These are phyloP conservation scores for Sebastes variabilis DNA, from an alignment of 2,797 vertebrate genomes.

Conservation along the genomic window DNA sequence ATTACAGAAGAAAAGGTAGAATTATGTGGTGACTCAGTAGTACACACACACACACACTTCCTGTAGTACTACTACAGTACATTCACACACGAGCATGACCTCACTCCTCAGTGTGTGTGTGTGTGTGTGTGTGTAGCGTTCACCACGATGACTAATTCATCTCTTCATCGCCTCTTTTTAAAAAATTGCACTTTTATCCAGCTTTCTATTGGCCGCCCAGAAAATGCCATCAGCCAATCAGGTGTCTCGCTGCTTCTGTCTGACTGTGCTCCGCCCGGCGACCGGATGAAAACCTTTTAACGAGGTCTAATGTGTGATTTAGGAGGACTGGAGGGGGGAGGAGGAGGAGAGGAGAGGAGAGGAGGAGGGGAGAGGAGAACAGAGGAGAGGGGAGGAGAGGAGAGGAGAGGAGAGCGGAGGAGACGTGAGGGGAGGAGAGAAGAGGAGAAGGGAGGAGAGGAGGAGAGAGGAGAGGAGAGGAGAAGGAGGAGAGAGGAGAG, in stretches of 20 bases:
- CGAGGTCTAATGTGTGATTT: constrained; percentile 41
- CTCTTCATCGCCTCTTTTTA: constrained; percentile 11
- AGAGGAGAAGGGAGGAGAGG: background rate
- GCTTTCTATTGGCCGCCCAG: constrained; percentile 17
- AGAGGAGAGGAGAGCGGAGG: background rate
- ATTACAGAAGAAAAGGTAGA: background rate
- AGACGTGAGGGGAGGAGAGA: too few relatives aligned
- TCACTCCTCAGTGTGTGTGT: background rate
- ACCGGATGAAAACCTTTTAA: constrained; percentile 33
- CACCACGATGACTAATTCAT: constrained; percentile 31
- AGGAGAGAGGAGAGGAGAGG: background rate
- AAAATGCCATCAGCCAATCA: constrained; percentile 30
- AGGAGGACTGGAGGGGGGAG: background rate
- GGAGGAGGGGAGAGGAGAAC: background rate
- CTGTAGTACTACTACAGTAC: background rate
- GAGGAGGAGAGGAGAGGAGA: too few relatives aligned
- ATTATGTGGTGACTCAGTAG: background rate
- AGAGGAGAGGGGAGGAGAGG: too few relatives aligned
- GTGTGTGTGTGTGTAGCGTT: background rate
- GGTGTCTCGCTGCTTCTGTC: background rate
- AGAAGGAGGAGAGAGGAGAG: background rate
- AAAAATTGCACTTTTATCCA: constrained; percentile 19
- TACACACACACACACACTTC: background rate
- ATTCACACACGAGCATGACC: background rate
- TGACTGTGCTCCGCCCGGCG: constrained; percentile 12